Conservation (phyloP, 2,113 vertebrate genomes). For the Garra rufa region DNA sequence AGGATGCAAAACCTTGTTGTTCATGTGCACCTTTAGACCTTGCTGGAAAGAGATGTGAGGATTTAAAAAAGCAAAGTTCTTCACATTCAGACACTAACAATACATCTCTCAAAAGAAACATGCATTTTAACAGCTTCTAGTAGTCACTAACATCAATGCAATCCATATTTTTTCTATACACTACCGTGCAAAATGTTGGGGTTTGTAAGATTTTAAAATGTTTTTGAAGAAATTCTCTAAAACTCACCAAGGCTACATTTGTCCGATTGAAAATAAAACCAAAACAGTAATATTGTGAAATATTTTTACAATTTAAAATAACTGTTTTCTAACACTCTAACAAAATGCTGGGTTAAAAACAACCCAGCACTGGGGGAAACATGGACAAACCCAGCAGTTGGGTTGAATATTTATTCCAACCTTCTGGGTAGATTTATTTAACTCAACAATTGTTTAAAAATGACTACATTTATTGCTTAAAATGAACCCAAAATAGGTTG, state of each 20-base stretch:
- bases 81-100: background rate
- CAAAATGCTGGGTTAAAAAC: no score
- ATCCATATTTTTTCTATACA: background rate
- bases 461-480: no score
- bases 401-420: no score
- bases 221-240: background rate
- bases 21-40: conserved; percentile 34
- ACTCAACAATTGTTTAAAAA: no score
- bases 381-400: no score
- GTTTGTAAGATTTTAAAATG: background rate
- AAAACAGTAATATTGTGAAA: background rate
- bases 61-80: background rate
- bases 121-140: background rate
- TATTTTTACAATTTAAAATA: background rate
- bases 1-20: conserved; percentile 26
- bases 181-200: background rate
- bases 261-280: background rate
- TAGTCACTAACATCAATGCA: background rate
- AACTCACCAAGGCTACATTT: background rate
- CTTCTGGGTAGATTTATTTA: no score
- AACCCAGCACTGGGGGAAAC: no score
- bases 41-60: conserved; percentile 1
- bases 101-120: background rate
- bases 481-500: no score
- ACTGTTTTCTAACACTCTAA: background rate